A percentile compares a stretch with the other conserved stretches of the same genome.
phyloP scores from a whole-genome alignment of 1,140 invertebrate genomes.

The Oryctes rhinoceros region DNA sequence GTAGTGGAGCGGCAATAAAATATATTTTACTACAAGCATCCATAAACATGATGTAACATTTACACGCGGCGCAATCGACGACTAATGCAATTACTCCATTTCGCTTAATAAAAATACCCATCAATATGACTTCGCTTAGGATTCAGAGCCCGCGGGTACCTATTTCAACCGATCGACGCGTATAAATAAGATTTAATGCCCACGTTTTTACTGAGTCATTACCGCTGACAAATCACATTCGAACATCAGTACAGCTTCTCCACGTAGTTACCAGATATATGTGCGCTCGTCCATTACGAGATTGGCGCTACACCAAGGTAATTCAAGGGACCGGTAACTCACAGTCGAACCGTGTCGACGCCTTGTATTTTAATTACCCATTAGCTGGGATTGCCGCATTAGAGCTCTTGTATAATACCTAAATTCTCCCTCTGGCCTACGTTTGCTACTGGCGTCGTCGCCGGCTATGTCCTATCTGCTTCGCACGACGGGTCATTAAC shows the following conservation, averaged over 20 bases:
- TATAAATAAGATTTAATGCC: not conserved
- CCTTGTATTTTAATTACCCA: conserved; percentile 39
- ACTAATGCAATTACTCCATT: not conserved
- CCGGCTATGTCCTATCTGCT: not conserved
- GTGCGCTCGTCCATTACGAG: not conserved
- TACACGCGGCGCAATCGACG: not conserved
- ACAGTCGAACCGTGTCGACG: conserved; percentile 29
- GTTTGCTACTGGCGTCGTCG: not conserved
- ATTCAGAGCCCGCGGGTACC: not conserved
- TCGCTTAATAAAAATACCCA: not conserved
- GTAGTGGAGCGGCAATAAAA: no score
- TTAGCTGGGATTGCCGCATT: conserved; percentile 39
- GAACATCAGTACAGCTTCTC: not conserved
- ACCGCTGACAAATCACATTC: conserved; percentile 3
- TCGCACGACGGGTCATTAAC: conserved; percentile 15
- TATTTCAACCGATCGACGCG: not conserved
- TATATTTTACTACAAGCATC: no score
- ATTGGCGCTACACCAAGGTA: conserved; percentile 2
- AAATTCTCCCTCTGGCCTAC: not conserved
- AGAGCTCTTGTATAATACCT: not conserved
- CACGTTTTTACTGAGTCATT: not conserved
- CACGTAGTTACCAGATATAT: not conserved
- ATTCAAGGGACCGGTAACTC: conserved; percentile 28
- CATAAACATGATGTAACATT: no score
- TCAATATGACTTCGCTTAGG: not conserved